These are phyloP conservation scores for Labrus mixtus DNA, from an alignment of 2,113 vertebrate species.

Conservation along the genomic window DNA sequence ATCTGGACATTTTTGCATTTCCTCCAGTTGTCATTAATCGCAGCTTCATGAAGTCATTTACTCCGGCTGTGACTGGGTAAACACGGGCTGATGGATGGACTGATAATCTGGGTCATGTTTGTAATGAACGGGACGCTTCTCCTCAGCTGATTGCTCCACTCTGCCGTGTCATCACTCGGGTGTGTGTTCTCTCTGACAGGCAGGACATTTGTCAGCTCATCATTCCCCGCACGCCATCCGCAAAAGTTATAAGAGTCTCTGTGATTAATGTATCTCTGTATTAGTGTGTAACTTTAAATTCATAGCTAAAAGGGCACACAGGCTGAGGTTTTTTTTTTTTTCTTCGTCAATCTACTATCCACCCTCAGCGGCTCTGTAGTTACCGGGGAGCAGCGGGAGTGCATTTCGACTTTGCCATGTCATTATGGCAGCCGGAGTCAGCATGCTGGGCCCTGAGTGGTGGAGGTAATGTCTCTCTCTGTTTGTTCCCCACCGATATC, in stretches of 20 bases:
- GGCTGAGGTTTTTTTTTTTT: constrained; percentile 30
- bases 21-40: constrained; percentile 57
- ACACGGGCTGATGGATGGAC: constrained; percentile 63
- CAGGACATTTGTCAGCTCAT: constrained; percentile 51
- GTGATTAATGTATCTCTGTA: constrained; percentile 60
- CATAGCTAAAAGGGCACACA: constrained; percentile 59
- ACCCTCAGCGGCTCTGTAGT: constrained; percentile 59
- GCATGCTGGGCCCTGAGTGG: constrained; percentile 56
- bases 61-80: constrained; percentile 57
- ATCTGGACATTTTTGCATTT: constrained; percentile 60
- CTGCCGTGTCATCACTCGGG: constrained; percentile 41
- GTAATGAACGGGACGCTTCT: constrained; percentile 54
- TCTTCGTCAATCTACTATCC: constrained; percentile 46
- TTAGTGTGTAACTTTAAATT: constrained; percentile 54
- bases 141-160: constrained; percentile 48
- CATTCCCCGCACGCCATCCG: constrained; percentile 34
- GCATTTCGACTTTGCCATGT: constrained; percentile 55
- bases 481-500: constrained; percentile 53
- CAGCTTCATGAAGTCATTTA: constrained; percentile 57
- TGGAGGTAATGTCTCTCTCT: constrained; percentile 66
- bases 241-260: constrained; percentile 36
- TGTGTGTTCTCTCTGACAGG: constrained; percentile 44
- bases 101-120: constrained; percentile 57
- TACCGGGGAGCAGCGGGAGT: constrained; percentile 60
- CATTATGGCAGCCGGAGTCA: constrained; percentile 59